A percentile compares a stretch with the other conserved stretches of the same genome.
Conservation (phyloP, 2,113 vertebrate genomes). For the Myotis lucifugus region DNA sequence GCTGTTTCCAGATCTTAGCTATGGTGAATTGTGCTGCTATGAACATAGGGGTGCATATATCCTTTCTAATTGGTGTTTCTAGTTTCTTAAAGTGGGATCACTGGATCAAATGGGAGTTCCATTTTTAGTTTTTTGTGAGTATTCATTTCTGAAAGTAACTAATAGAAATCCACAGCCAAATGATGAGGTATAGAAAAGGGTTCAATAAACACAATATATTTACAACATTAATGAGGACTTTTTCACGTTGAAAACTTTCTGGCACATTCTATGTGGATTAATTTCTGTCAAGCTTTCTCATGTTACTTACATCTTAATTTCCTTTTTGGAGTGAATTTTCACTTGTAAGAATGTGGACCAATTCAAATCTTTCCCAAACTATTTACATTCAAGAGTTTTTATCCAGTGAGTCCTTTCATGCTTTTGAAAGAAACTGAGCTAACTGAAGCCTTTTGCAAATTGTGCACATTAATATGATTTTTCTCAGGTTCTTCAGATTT, state of each 20-base stretch:
- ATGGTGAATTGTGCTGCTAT: too few relatives aligned
- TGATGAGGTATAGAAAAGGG: background rate
- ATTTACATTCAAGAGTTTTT: background rate
- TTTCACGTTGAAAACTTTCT: background rate
- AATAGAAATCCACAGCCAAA: background rate
- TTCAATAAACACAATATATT: background rate
- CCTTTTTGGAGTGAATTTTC: slow-evolving; percentile 51
- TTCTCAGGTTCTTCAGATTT: background rate
- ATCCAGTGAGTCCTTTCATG: background rate
- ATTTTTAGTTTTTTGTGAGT: background rate
- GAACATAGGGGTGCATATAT: too few relatives aligned
- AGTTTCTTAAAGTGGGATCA: too few relatives aligned
- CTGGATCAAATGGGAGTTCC: too few relatives aligned
- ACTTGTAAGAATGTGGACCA: background rate
- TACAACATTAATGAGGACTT: background rate
- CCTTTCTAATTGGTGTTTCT: too few relatives aligned
- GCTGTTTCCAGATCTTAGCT: too few relatives aligned
- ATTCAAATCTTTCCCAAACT: slow-evolving; percentile 34
- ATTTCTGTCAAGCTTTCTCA: slow-evolving; percentile 47
- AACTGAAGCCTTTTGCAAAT: background rate
- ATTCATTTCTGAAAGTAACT: background rate
- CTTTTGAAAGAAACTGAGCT: background rate
- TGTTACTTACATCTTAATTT: slow-evolving; percentile 57
- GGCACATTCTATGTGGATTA: background rate
- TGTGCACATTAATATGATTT: background rate